Evolutionary conservation across 2,888 invertebrate species (phyloP).

Genomic region (Seira sanloemensis): DNA sequence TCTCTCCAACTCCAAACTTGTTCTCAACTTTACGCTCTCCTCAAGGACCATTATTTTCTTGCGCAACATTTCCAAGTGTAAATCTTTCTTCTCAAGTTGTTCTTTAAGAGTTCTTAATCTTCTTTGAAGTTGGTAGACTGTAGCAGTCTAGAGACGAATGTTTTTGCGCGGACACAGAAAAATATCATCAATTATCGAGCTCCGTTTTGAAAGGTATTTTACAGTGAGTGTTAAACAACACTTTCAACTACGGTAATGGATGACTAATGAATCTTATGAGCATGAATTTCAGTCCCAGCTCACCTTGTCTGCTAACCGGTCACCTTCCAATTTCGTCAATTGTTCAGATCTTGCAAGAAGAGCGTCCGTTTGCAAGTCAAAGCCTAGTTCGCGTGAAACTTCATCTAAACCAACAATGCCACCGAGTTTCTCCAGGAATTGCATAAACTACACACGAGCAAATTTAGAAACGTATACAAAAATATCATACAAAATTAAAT

Average conservation of each 20-base stretch:
- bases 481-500: too few species aligned
- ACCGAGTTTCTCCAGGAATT: constrained; percentile 89
- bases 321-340: constrained; percentile 86
- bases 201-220: neutral
- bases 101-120: constrained; percentile 90
- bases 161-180: too few species aligned
- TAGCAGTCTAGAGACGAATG: constrained; percentile 82
- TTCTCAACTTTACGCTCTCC: constrained; percentile 79
- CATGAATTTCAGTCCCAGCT: constrained; percentile 68
- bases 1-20: constrained; percentile 69
- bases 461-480: too few species aligned
- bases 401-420: constrained; percentile 90
- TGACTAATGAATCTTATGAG: neutral
- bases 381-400: constrained; percentile 86
- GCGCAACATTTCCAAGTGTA: constrained; percentile 91
- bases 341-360: constrained; percentile 91
- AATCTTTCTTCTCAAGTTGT: constrained; percentile 92
- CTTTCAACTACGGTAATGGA: neutral
- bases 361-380: constrained; percentile 89
- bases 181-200: too few species aligned
- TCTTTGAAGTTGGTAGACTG: constrained; percentile 93
- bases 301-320: constrained; percentile 90
- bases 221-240: too few species aligned
- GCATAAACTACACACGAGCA: constrained; percentile 79
- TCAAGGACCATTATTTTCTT: constrained; percentile 91